Conservation (phyloP, 2,888 invertebrate genomes). For the Drosophila austrosaltans region DNA sequence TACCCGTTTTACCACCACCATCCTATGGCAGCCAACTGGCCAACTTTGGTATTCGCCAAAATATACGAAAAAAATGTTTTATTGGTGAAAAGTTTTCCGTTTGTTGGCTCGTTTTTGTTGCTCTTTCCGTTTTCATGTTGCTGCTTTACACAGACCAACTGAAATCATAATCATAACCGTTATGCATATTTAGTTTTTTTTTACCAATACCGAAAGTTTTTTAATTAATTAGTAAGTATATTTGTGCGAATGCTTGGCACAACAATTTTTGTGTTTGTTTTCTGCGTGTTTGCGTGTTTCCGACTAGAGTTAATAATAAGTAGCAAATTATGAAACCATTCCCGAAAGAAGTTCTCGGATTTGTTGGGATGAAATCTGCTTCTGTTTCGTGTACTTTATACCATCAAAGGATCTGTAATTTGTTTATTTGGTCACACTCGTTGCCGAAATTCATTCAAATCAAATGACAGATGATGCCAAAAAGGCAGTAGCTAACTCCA, state of each 20-base stretch:
- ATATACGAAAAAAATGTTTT: slow-evolving; percentile 23
- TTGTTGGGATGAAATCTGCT: no score
- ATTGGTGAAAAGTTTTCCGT: slow-evolving; percentile 45
- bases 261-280: slow-evolving; percentile 21
- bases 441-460: no score
- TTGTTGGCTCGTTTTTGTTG: slow-evolving; percentile 24
- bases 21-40: neutral
- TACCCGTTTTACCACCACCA: neutral
- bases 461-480: no score
- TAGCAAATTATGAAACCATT: no score
- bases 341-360: no score
- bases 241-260: neutral
- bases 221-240: slow-evolving; percentile 75
- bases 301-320: neutral
- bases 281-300: slow-evolving; percentile 19
- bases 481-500: no score
- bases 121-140: slow-evolving; percentile 17
- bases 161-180: slow-evolving; percentile 67
- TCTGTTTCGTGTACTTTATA: no score
- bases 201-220: slow-evolving; percentile 60
- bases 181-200: slow-evolving; percentile 71
- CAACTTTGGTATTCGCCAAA: slow-evolving; percentile 1
- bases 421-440: no score
- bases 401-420: no score
- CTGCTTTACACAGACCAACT: slow-evolving; percentile 15